Evolutionary conservation across 2,113 vertebrate species (phyloP).

Genomic region (Myotis yumanensis): DNA sequence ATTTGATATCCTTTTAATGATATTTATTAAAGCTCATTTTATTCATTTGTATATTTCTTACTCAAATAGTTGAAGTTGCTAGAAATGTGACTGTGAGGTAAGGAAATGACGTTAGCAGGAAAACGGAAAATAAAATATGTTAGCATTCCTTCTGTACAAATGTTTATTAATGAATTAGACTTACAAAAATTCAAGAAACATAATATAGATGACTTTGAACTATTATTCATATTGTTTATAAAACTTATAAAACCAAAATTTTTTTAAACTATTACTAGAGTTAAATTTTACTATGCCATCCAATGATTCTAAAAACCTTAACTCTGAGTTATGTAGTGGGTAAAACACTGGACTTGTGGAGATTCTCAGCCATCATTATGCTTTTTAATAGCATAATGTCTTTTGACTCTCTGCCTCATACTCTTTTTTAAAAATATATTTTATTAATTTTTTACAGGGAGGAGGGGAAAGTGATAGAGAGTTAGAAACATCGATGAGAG

Average conservation of each 20-base stretch:
- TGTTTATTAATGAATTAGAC: slow-evolving; percentile 8
- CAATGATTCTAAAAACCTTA: slow-evolving; percentile 3
- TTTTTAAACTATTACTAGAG: slow-evolving; percentile 6
- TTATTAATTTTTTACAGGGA: too few relatives aligned
- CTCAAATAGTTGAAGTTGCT: slow-evolving; percentile 18
- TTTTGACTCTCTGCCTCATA: not conserved
- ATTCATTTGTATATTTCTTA: not conserved
- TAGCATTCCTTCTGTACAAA: not conserved
- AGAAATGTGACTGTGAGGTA: not conserved
- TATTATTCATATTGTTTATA: slow-evolving; percentile 21
- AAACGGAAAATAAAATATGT: not conserved
- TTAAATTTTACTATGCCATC: not conserved
- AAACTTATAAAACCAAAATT: not conserved
- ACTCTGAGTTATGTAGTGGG: not conserved
- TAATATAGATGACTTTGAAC: not conserved
- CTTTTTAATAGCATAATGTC: slow-evolving; percentile 18
- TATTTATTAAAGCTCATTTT: slow-evolving; percentile 33
- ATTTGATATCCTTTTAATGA: slow-evolving; percentile 28
- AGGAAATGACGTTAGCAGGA: not conserved
- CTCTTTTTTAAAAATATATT: not conserved
- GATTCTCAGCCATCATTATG: not conserved
- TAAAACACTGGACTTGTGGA: not conserved
- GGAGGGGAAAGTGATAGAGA: too few relatives aligned
- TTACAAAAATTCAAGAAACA: not conserved
- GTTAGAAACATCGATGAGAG: too few relatives aligned